A percentile compares a stretch with the other conserved stretches of the same genome.
Conservation (phyloP, 2,888 invertebrate genomes). For the Adineta ricciae region DNA sequence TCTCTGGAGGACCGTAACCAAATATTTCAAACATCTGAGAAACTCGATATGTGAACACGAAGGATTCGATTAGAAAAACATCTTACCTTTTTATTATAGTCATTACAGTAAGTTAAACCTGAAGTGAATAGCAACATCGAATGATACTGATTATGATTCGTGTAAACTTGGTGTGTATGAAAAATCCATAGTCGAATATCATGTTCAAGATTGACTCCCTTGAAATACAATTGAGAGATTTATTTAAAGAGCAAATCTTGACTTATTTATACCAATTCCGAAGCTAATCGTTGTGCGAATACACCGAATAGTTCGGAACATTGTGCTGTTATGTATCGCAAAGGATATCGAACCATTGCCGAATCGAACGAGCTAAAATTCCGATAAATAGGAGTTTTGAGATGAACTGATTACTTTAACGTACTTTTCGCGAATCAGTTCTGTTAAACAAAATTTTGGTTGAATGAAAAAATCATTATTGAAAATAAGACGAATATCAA, state of each 20-base stretch:
- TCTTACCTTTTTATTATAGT: conserved; percentile 2
- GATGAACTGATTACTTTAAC: too few species aligned
- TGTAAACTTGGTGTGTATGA: background rate
- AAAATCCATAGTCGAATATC: conserved; percentile 4
- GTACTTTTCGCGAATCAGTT: background rate
- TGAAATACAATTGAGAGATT: too few species aligned
- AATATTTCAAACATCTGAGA: background rate
- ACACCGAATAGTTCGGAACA: background rate
- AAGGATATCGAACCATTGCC: background rate
- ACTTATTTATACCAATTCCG: background rate
- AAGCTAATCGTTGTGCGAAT: background rate
- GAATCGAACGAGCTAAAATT: background rate
- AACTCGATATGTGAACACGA: too few species aligned
- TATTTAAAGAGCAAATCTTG: too few species aligned
- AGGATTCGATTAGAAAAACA: too few species aligned
- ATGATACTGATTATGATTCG: background rate
- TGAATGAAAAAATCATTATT: background rate
- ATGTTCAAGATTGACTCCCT: background rate
- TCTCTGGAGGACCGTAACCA: background rate
- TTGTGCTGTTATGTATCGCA: background rate
- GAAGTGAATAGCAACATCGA: background rate
- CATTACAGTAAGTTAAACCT: background rate
- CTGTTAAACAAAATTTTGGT: background rate
- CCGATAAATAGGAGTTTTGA: too few species aligned
- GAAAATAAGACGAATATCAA: background rate